Conservation (phyloP, 2,888 invertebrate species). For the Halocaridina rubra region DNA sequence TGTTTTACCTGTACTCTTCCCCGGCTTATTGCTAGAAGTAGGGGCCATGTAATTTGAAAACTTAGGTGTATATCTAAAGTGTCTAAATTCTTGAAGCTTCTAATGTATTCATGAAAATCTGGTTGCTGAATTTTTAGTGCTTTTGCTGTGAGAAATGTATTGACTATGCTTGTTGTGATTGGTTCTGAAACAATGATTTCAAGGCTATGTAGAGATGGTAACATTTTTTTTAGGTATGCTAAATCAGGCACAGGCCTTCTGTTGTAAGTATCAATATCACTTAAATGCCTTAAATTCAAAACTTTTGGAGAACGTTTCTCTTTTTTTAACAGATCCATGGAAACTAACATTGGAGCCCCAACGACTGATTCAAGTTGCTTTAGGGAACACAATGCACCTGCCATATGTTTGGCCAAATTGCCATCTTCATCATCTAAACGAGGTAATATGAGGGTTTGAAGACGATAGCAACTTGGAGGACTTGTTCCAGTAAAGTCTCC, state of each 20-base stretch:
- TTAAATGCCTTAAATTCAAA: constrained; percentile 26
- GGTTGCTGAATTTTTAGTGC: constrained; percentile 37
- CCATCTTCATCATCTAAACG: constrained; percentile 60
- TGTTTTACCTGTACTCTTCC: constrained; percentile 25
- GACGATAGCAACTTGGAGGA: constrained; percentile 30
- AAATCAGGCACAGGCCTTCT: constrained; percentile 41
- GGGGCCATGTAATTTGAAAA: constrained; percentile 55
- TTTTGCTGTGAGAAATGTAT: constrained; percentile 19
- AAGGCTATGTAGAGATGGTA: constrained; percentile 37
- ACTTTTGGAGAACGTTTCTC: not conserved
- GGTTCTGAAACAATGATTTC: constrained; percentile 41
- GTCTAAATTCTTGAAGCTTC: constrained; percentile 35
- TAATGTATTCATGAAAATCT: constrained; percentile 30
- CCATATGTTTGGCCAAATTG: constrained; percentile 18
- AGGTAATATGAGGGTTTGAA: constrained; percentile 45
- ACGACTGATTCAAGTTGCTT: constrained; percentile 41
- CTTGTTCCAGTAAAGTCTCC: constrained; percentile 38
- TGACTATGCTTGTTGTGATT: constrained; percentile 14
- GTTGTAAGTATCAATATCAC: constrained; percentile 58
- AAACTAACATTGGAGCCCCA: constrained; percentile 50
- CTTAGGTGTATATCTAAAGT: constrained; percentile 55
- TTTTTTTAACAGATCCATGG: not conserved
- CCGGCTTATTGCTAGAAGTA: constrained; percentile 39
- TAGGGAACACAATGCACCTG: constrained; percentile 31
- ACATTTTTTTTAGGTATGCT: constrained; percentile 20